These are phyloP conservation scores for Copsychus sechellarum DNA, from an alignment of 2,113 vertebrate genomes.

Conservation along the genomic window DNA sequence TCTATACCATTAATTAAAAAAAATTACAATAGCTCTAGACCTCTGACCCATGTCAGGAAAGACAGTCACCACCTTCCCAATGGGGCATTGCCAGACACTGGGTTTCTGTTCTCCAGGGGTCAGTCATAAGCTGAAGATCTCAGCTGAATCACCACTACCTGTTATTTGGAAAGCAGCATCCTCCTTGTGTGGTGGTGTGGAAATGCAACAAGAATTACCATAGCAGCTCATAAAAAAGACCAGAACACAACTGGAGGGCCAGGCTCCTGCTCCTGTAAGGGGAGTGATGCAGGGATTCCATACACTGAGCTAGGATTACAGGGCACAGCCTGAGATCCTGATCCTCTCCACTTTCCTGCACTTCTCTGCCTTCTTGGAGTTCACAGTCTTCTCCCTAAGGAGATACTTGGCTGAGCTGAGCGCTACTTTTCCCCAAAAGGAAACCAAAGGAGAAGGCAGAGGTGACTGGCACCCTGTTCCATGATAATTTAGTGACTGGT, in stretches of 20 bases:
- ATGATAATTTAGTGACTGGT: background rate
- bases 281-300: background rate
- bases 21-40: background rate
- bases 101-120: background rate
- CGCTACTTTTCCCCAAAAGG: background rate
- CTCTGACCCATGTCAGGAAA: background rate
- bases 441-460: background rate
- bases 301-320: background rate
- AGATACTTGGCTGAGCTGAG: background rate
- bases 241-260: background rate
- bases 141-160: background rate
- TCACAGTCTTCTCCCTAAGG: background rate
- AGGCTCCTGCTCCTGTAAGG: background rate
- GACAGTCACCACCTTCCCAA: background rate
- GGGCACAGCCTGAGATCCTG: background rate
- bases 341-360: background rate
- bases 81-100: background rate
- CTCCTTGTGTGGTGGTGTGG: background rate
- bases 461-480: fast-evolving
- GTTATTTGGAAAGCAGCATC: background rate
- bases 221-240: background rate
- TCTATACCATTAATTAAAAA: background rate
- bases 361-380: background rate
- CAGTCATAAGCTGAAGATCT: background rate
- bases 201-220: background rate